A percentile compares a stretch with the other conserved stretches of the same genome.
These are phyloP conservation scores for Gallinago media DNA, from an alignment of 2,113 vertebrate species.

Conservation along the genomic window DNA sequence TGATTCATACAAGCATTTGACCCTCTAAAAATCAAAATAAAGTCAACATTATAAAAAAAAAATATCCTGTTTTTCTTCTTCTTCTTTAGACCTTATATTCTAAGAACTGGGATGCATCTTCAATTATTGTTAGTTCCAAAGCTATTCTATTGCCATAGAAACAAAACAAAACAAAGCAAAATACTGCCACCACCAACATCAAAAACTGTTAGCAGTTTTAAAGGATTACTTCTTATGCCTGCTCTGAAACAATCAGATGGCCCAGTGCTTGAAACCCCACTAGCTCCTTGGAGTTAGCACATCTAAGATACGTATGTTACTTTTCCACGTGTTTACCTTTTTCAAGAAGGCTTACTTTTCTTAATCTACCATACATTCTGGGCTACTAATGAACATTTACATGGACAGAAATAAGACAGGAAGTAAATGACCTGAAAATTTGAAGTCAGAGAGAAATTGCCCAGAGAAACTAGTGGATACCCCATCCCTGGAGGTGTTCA, in stretches of 20 bases:
- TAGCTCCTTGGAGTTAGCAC: not conserved
- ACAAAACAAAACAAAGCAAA: not conserved
- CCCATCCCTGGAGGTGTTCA: too few species aligned
- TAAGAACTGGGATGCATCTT: not conserved
- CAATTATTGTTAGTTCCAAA: not conserved
- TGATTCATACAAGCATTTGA: not conserved
- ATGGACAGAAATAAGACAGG: not conserved
- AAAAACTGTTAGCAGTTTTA: not conserved
- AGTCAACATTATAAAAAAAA: not conserved
- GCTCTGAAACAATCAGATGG: not conserved
- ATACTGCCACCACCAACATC: fast-evolving
- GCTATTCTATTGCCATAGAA: not conserved
- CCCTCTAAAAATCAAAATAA: not conserved
- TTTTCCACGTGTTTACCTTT: not conserved
- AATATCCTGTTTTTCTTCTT: not conserved
- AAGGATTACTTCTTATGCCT: not conserved
- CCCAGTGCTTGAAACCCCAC: not conserved
- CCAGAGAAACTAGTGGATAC: too few species aligned
- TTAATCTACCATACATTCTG: fast-evolving
- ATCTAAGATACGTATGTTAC: not conserved
- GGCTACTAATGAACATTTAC: not conserved
- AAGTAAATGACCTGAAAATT: not conserved
- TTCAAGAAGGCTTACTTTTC: not conserved
- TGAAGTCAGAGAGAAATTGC: not conserved
- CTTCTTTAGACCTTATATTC: not conserved